Base-by-base conservation (phyloP, 2,113 vertebrate genomes). In the Abramis brama region DNA sequence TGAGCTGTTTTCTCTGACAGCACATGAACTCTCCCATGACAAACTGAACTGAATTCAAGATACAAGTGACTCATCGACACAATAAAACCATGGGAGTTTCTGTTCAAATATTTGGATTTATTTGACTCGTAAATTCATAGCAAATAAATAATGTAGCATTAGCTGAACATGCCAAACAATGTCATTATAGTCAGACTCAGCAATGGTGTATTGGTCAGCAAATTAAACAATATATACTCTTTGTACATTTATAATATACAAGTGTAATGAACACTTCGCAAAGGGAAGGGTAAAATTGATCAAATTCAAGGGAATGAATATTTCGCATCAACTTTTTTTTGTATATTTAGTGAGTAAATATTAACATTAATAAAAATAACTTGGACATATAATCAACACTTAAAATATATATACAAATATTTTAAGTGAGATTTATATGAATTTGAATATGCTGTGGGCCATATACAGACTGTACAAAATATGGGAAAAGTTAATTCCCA, bases 21-120 rank as follows among this genome's bases (percentile, higher is more conserved):
- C 27, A 21, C 3, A 36, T 1, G 6, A 60, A 79, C 9, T 79
- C 77, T 79, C 33, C 3, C 33, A n/a, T 60, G 55, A n/a, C 55
- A 59, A 43, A 43, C 15, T 43, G n/a, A 79, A 25, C 1, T n/a
- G 12, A 79, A 78, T 23, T 36, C 30, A 78, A 78, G 17, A 15
- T 52, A 17, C 50, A 57, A 59, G 23, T 79, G 55, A 62, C 77
- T 79, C 76, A 79, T 79, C 6, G 9, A 62, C 36, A n/a, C 30
- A 79, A 60, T 59, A 62, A 25, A 60, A 79, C 30, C 52, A 79
- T 59, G 19, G 17, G 52, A 79, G 30, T 75, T 15, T 75, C 43
- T 47, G 55, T 60, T 60, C 33, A 43, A 25, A 43, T 33, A 2
- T 78, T 57, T 78, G 4, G 17, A 8, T 57, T 78, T 4, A 78